A percentile compares a stretch with the other conserved stretches of the same genome.
phyloP scores from a whole-genome alignment of 2,113 vertebrate genomes.

The Plotosus lineatus region DNA sequence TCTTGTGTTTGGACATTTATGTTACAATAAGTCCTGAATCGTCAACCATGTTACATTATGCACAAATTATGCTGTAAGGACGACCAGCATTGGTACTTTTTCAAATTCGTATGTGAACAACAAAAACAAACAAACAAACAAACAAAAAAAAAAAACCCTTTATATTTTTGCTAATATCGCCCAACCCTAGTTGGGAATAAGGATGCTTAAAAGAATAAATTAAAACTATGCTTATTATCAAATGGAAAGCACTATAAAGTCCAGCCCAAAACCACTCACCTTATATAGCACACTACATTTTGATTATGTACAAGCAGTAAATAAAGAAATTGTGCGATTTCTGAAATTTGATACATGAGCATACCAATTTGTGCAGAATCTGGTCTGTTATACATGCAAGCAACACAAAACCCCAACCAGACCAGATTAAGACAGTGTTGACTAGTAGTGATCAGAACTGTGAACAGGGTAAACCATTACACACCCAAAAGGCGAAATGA shows the following conservation, averaged over 20 bases:
- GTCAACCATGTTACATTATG: no score
- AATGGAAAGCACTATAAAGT: not conserved
- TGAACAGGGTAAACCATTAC: not conserved
- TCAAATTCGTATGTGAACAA: no score
- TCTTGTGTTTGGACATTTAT: no score
- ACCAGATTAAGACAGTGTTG: not conserved
- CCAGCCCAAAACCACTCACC: not conserved
- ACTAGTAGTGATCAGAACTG: not conserved
- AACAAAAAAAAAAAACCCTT: no score
- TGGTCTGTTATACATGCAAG: not conserved
- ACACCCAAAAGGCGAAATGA: slow-evolving; percentile 1
- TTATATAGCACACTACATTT: not conserved
- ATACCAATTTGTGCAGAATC: not conserved
- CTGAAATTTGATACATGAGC: not conserved
- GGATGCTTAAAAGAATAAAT: not conserved
- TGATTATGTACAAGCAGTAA: not conserved
- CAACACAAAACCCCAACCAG: not conserved
- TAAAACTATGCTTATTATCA: not conserved
- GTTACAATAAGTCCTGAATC: no score
- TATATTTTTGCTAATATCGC: no score
- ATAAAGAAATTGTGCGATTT: not conserved
- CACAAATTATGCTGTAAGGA: no score
- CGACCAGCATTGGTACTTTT: no score
- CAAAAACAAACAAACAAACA: no score
- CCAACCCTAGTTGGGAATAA: no score